These are phyloP conservation scores for Leptinotarsa juncta DNA, from an alignment of 2,888 invertebrate genomes.

Conservation along the genomic window DNA sequence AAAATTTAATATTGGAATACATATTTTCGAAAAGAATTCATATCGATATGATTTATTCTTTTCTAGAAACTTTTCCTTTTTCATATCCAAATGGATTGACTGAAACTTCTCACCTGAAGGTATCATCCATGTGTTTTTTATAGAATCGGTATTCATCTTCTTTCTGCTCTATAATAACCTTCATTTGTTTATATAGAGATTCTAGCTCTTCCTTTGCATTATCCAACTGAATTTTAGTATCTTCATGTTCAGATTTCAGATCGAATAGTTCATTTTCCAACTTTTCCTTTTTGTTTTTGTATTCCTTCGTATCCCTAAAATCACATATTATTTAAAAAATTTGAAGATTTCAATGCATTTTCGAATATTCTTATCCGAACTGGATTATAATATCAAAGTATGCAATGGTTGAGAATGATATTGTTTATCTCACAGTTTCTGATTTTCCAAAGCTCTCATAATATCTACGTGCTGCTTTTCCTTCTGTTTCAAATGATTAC, in stretches of 20 bases:
- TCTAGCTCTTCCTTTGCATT: conserved; percentile 27
- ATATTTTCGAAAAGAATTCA: too few relatives aligned
- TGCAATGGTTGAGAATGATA: not conserved
- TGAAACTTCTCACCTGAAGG: conserved; percentile 31
- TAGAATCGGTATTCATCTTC: conserved; percentile 43
- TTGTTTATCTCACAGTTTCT: conserved; percentile 27
- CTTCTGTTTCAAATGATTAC: conserved; percentile 28
- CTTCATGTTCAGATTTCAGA: conserved; percentile 30
- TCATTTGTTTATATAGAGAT: conserved; percentile 40
- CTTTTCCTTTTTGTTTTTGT: conserved; percentile 35
- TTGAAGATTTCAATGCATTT: not conserved
- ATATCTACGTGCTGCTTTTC: conserved; percentile 35
- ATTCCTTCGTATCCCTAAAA: conserved; percentile 40
- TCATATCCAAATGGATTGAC: not conserved
- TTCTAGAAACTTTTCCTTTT: too few relatives aligned
- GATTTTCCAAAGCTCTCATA: conserved; percentile 38
- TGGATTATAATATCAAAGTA: not conserved
- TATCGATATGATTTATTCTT: too few relatives aligned
- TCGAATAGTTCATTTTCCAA: conserved; percentile 39
- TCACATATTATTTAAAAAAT: not conserved
- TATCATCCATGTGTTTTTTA: conserved; percentile 45
- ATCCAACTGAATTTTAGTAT: conserved; percentile 25
- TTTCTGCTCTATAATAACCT: conserved; percentile 41
- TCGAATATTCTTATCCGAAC: too few relatives aligned
- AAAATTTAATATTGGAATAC: too few relatives aligned